A percentile compares a stretch with the other conserved stretches of the same genome.
Conservation (phyloP, 2,113 vertebrate genomes). For the Hippocampus barbouri region DNA sequence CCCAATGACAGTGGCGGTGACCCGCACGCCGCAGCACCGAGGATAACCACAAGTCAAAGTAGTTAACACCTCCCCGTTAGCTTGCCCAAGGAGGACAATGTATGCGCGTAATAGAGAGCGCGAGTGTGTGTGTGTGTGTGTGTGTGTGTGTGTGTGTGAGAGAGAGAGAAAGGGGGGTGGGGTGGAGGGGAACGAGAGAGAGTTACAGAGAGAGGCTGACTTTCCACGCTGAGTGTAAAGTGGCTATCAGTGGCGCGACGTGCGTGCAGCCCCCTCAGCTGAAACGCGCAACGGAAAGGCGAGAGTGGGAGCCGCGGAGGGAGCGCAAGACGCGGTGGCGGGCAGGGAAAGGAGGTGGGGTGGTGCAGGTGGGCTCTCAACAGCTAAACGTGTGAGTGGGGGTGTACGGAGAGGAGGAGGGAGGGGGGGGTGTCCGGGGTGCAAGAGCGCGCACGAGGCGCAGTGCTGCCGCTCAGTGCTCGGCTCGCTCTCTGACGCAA, state of each 20-base stretch:
- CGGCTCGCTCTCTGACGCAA: conserved; percentile 43
- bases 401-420: not conserved
- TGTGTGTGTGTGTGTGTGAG: no score
- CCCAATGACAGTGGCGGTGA: conserved; percentile 38
- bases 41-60: conserved; percentile 74
- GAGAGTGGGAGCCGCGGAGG: conserved; percentile 46
- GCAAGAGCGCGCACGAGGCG: conserved; percentile 44
- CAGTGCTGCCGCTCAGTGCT: conserved; percentile 69
- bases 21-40: conserved; percentile 51
- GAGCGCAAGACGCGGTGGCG: conserved; percentile 53
- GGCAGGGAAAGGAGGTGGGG: conserved; percentile 26
- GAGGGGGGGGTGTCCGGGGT: conserved; percentile 17
- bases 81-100: conserved; percentile 50
- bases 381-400: conserved; percentile 51
- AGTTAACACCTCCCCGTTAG: conserved; percentile 76
- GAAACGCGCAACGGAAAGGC: conserved; percentile 49
- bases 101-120: conserved; percentile 13
- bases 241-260: conserved; percentile 75
- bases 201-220: conserved; percentile 53
- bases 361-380: conserved; percentile 21
- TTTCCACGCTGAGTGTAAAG: conserved; percentile 77
- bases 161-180: conserved; percentile 30
- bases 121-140: conserved; percentile 28
- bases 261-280: conserved; percentile 68
- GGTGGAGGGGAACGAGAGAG: conserved; percentile 30